Percentiles rank a stretch among this genome's conserved stretches.
Evolutionary conservation across 2,797 vertebrate genomes (phyloP).

Genomic region (Malacoraja senta): DNA sequence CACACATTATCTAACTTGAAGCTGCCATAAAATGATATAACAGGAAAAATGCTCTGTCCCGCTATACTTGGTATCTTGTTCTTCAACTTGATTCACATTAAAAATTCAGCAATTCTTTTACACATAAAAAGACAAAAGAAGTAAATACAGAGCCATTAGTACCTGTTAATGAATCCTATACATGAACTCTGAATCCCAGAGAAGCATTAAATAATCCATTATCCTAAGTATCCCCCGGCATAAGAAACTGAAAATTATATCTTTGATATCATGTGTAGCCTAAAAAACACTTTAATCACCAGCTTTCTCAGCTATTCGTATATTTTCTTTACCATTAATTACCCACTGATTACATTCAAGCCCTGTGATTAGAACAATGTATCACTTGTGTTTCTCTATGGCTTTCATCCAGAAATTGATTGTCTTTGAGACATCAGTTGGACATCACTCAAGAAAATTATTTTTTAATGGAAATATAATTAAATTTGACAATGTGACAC

Average conservation of each 20-base stretch:
- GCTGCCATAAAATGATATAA: background rate
- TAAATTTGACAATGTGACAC: conserved; percentile 32
- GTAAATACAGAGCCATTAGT: background rate
- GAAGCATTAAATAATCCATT: conserved; percentile 55
- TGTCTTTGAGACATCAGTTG: conserved; percentile 49
- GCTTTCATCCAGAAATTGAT: conserved; percentile 68
- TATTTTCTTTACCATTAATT: conserved; percentile 79
- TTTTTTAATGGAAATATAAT: conserved; percentile 29
- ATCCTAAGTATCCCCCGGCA: conserved; percentile 58
- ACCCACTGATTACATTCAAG: conserved; percentile 73
- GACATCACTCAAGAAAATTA: conserved; percentile 29
- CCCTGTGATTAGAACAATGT: conserved; percentile 65
- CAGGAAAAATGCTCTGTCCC: background rate
- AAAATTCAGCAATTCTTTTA: background rate
- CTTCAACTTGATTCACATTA: background rate
- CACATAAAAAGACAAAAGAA: background rate
- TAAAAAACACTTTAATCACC: conserved; percentile 65
- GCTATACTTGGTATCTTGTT: background rate
- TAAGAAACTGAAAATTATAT: conserved; percentile 64
- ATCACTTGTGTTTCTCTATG: conserved; percentile 61
- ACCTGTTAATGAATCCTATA: background rate
- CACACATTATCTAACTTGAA: background rate
- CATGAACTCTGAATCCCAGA: background rate
- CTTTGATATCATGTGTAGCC: conserved; percentile 71
- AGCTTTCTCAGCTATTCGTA: conserved; percentile 72